Conservation (phyloP, 2,888 invertebrate species). For the Troides oblongomaculatus region DNA sequence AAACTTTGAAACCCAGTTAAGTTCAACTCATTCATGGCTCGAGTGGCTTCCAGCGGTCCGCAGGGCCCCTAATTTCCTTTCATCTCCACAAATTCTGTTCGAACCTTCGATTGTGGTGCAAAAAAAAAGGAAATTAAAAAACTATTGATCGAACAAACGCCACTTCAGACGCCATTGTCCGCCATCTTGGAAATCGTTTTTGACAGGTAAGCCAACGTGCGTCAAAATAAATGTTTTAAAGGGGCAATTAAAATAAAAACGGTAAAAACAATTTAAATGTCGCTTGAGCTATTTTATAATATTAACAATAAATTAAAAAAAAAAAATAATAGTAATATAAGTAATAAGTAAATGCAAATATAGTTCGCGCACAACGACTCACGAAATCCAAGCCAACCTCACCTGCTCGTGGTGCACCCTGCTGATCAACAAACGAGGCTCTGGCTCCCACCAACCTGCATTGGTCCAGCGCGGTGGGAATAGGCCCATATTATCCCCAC, state of each 20-base stretch:
- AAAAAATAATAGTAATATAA: too few relatives aligned
- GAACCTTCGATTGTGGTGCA: conserved; percentile 68
- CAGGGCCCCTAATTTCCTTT: conserved; percentile 70
- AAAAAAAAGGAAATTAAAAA: conserved; percentile 63
- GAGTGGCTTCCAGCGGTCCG: conserved; percentile 63
- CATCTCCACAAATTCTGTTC: conserved; percentile 60
- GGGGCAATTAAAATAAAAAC: conserved; percentile 20
- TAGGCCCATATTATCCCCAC: too few relatives aligned
- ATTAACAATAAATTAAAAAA: background rate
- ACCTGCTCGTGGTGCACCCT: too few relatives aligned
- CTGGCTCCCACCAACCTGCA: too few relatives aligned
- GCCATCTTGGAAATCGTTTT: conserved; percentile 74
- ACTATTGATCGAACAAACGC: conserved; percentile 74
- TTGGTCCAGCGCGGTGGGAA: too few relatives aligned
- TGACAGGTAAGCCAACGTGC: conserved; percentile 45
- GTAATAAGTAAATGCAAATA: too few relatives aligned
- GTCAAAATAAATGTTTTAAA: conserved; percentile 28
- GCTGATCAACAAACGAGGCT: too few relatives aligned
- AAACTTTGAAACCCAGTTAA: conserved; percentile 68
- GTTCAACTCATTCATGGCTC: conserved; percentile 66
- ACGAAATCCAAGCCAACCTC: too few relatives aligned
- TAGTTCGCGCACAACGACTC: too few relatives aligned
- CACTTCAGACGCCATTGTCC: conserved; percentile 73
- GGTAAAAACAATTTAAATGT: background rate
- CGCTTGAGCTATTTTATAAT: background rate